Conservation (phyloP, 1,140 invertebrate genomes). For the Odontomachus brunneus region DNA sequence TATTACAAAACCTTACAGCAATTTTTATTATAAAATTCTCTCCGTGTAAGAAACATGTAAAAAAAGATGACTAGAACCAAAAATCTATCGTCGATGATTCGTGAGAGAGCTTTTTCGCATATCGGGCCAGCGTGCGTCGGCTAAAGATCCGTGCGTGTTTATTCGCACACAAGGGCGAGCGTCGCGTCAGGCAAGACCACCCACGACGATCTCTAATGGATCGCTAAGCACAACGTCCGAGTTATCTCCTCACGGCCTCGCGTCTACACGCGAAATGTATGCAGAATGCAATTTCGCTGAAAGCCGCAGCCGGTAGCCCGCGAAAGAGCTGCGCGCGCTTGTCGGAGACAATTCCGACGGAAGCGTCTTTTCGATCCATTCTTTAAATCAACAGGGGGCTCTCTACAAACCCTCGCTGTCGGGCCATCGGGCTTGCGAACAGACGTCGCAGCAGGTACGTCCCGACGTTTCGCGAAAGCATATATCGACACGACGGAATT, state of each 20-base stretch:
- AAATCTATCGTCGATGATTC: too few species aligned
- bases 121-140: too few species aligned
- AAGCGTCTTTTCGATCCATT: constrained; percentile 19
- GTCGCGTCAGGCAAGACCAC: constrained; percentile 1
- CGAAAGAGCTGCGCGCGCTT: constrained; percentile 27
- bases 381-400: constrained; percentile 41
- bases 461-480: not conserved
- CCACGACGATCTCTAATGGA: constrained; percentile 35
- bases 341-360: constrained; percentile 35
- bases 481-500: not conserved
- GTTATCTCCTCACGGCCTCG: not conserved
- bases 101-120: too few species aligned
- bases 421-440: not conserved
- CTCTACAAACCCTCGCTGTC: not conserved
- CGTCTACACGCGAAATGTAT: constrained; percentile 48
- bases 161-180: not conserved
- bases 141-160: not conserved
- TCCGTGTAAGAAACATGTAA: too few species aligned
- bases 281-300: constrained; percentile 56
- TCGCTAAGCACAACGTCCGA: constrained; percentile 31
- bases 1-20: too few species aligned
- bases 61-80: too few species aligned
- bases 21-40: too few species aligned
- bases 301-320: constrained; percentile 38
- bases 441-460: not conserved